Percentiles rank a stretch among this genome's conserved stretches.
These are phyloP conservation scores for Heliconius cydno DNA, from an alignment of 2,888 invertebrate genomes.

Conservation along the genomic window DNA sequence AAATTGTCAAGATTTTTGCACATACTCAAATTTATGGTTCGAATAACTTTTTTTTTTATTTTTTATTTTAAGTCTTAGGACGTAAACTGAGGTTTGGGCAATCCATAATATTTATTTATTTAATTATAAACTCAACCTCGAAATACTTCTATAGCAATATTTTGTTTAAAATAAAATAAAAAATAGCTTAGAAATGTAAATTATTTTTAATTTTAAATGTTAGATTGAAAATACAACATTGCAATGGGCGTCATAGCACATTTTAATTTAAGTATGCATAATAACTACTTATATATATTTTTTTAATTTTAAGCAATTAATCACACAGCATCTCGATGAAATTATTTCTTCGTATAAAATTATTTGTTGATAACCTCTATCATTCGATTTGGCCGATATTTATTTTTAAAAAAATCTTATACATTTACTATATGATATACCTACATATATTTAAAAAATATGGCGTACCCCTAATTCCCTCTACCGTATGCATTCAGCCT, in stretches of 20 bases:
- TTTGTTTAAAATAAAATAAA: background rate
- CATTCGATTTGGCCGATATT: background rate
- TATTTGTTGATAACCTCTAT: background rate
- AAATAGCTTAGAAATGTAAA: background rate
- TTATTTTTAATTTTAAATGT: too few species aligned
- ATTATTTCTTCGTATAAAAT: too few species aligned
- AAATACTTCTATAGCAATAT: background rate
- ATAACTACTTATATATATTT: too few species aligned
- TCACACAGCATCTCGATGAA: too few species aligned
- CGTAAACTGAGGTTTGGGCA: too few species aligned
- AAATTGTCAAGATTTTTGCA: background rate
- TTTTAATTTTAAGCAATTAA: too few species aligned
- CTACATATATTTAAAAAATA: background rate
- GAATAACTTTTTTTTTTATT: background rate
- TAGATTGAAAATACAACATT: too few species aligned
- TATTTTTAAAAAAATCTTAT: background rate
- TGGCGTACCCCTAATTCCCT: background rate
- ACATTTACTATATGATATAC: background rate
- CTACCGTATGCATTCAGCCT: constrained; percentile 28
- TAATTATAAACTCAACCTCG: too few species aligned
- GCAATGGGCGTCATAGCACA: too few species aligned
- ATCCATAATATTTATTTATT: background rate
- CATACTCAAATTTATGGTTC: background rate
- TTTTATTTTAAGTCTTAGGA: too few species aligned
- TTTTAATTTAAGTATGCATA: too few species aligned